These are phyloP conservation scores for Trissolcus basalis DNA, from an alignment of 1,140 invertebrate genomes.

Conservation along the genomic window DNA sequence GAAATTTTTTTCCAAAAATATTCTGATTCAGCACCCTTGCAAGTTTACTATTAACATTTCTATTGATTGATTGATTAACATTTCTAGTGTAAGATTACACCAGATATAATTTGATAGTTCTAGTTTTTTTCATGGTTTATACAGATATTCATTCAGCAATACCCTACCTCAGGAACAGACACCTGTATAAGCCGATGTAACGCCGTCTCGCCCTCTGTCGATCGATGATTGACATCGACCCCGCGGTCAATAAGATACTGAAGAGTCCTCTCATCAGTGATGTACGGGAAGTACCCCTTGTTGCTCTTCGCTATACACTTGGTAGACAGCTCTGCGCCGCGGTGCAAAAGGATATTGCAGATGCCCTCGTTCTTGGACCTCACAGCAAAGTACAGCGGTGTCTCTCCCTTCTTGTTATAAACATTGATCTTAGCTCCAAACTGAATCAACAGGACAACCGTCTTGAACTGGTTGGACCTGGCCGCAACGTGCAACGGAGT, in stretches of 20 bases:
- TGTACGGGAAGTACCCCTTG: slow-evolving; percentile 11
- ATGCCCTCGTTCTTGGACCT: slow-evolving; percentile 9
- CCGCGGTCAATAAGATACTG: slow-evolving; percentile 16
- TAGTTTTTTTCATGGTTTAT: too few relatives aligned
- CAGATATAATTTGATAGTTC: too few relatives aligned
- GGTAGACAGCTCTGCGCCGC: slow-evolving; percentile 17
- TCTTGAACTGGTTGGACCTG: slow-evolving; percentile 15
- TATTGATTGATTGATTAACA: too few relatives aligned
- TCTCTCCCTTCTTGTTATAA: slow-evolving; percentile 9
- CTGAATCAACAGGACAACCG: slow-evolving; percentile 14
- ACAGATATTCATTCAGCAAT: not conserved
- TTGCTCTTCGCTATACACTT: slow-evolving; percentile 13
- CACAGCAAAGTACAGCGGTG: slow-evolving; percentile 21
- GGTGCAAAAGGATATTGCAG: slow-evolving; percentile 17
- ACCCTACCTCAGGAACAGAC: slow-evolving; percentile 14
- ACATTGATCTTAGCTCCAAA: slow-evolving; percentile 14
- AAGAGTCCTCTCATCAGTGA: slow-evolving; percentile 29
- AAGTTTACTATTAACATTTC: too few relatives aligned
- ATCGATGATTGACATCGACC: slow-evolving; percentile 19
- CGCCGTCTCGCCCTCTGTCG: slow-evolving; percentile 25
- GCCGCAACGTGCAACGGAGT: slow-evolving; percentile 18
- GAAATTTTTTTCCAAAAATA: too few relatives aligned
- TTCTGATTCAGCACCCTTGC: too few relatives aligned
- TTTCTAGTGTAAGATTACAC: too few relatives aligned
- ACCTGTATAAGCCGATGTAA: slow-evolving; percentile 25